Evolutionary conservation across 2,888 invertebrate genomes (phyloP), one percentile per base, ranked within the genome.

Genomic region (Eupithecia vulgata): DNA sequence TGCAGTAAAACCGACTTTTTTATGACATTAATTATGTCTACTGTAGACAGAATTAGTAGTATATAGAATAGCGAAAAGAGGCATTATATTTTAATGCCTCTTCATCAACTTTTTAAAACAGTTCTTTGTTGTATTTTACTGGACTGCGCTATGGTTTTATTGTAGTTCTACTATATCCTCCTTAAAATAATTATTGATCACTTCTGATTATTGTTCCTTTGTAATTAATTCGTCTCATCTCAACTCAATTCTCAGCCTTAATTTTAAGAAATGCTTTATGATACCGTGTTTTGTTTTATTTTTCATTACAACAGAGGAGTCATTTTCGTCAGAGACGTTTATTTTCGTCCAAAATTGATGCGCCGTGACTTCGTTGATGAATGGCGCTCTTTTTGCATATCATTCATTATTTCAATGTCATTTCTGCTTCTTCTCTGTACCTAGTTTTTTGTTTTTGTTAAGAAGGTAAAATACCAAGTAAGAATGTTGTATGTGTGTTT

Each of bases 391-490:
- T 82, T 83, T 87, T 84, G 82, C 78, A 80, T 79, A 79, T 80
- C 81, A 82, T 86, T 84, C 85, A 86, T 87, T 85, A 84, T 81
- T 84, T 84, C 86, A 86, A 85, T 87, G 87, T 88, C 87, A 88
- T 78, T 84, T 86, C 83, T 85, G 87, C 87, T 86, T 85, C 80
- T 61, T 61, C 17, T 61, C 17, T 30, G 25, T 59, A 15, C 7
- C 10, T 25, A 10, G 30, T 30, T 1, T 30, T 34, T 61, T 61
- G 17, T 34, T 34, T 57, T 1, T 13, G 21, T 5, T 21, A 21
- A 52, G 21, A 52, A 52, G 4, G 21, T 4, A 52, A 5, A 21
- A 21, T 52, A 12, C 12, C 4, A 52, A 21, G 52, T 52, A 45
- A n/a, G 7, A 7, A 17, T 45, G 1, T 5, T 1, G 15, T 45